phyloP scores from a whole-genome alignment of 2,113 vertebrate genomes.

The Chunga burmeisteri region DNA sequence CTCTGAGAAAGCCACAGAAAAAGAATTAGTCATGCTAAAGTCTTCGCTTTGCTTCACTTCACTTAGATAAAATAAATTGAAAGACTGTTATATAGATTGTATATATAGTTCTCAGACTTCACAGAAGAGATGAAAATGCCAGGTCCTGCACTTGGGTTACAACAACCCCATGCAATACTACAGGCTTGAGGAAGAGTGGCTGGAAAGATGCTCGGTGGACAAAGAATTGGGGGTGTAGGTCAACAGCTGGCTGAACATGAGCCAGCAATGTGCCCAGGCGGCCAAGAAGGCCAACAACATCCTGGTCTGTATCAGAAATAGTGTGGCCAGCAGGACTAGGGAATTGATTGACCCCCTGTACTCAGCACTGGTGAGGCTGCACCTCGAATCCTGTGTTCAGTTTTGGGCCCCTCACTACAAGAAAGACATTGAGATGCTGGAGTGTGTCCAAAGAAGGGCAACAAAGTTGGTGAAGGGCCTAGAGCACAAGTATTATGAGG shows the following conservation, averaged over 20 bases:
- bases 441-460: background rate
- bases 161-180: background rate
- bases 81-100: background rate
- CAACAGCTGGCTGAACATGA: background rate
- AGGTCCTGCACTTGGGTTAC: background rate
- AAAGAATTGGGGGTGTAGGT: background rate
- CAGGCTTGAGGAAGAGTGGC: background rate
- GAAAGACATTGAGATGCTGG: background rate
- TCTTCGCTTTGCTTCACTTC: background rate
- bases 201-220: background rate
- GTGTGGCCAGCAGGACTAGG: background rate
- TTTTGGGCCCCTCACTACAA: background rate
- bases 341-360: background rate
- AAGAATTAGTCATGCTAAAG: background rate
- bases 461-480: background rate
- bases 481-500: background rate
- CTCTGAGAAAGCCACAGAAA: background rate
- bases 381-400: background rate
- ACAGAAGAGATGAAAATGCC: background rate
- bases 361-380: rapidly evolving
- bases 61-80: background rate
- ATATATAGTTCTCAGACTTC: background rate
- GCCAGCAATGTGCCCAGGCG: background rate
- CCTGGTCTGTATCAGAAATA: background rate
- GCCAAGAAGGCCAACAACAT: background rate